Percentiles rank a stretch among this genome's conserved stretches.
Evolutionary conservation across 2,797 vertebrate species (phyloP).

Genomic region (Anabacerthia variegaticeps): DNA sequence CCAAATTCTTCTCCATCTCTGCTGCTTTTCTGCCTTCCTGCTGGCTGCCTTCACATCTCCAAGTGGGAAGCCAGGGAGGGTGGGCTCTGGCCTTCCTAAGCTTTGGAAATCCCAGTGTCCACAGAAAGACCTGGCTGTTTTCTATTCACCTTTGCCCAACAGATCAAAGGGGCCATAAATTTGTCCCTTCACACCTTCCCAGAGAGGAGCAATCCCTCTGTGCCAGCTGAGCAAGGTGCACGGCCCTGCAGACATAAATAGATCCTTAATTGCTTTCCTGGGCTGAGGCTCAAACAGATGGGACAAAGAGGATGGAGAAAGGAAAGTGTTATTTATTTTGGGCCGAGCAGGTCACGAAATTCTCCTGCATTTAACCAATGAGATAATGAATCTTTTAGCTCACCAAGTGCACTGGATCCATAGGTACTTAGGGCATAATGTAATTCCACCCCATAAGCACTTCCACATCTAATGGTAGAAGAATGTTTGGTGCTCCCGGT

Average conservation of each 20-base stretch:
- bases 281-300: background rate
- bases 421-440: conserved; percentile 9
- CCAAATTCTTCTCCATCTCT: background rate
- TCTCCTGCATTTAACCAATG: background rate
- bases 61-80: background rate
- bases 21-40: background rate
- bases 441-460: conserved; percentile 47
- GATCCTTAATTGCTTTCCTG: background rate
- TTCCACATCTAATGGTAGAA: conserved; percentile 43
- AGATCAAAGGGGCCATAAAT: fast-evolving
- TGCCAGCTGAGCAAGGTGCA: background rate
- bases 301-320: background rate
- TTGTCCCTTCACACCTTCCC: background rate
- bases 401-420: background rate
- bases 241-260: background rate
- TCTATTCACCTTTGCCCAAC: fast-evolving
- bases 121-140: background rate
- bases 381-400: conserved; percentile 8
- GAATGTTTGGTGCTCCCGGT: conserved; percentile 54
- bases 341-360: background rate
- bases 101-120: fast-evolving
- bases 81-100: background rate
- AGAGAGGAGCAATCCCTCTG: background rate
- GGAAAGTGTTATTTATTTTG: background rate
- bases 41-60: background rate